These are phyloP conservation scores for Heterodera carotae DNA, from an alignment of 1,140 invertebrate genomes.

Conservation along the genomic window DNA sequence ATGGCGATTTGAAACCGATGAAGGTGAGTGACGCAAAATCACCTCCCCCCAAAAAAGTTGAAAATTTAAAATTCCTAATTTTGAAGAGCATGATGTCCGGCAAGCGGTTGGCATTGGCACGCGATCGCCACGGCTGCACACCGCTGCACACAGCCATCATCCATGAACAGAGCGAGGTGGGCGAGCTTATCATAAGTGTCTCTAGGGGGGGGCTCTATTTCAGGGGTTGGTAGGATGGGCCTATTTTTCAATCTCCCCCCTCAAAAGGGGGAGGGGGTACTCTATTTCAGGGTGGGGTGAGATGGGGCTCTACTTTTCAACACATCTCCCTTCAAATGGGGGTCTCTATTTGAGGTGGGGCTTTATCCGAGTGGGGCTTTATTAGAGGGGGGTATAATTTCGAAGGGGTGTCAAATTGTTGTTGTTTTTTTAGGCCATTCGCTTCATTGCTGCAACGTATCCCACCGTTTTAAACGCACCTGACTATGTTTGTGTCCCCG, in stretches of 20 bases:
- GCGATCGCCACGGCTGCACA: slow-evolving; percentile 78
- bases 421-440: slow-evolving; percentile 68
- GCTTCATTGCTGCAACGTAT: slow-evolving; percentile 61
- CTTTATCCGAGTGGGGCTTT: too few relatives aligned
- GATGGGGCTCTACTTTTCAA: too few relatives aligned
- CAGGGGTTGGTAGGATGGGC: too few relatives aligned
- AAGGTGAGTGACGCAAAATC: slow-evolving; percentile 18
- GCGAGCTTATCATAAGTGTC: neutral
- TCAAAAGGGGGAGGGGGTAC: too few relatives aligned
- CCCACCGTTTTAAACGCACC: slow-evolving; percentile 62
- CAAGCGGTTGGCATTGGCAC: slow-evolving; percentile 73
- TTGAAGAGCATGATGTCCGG: slow-evolving; percentile 66
- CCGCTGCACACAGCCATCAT: slow-evolving; percentile 73
- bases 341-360: too few relatives aligned
- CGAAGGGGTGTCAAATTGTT: too few relatives aligned
- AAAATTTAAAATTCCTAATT: neutral
- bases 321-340: too few relatives aligned
- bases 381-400: too few relatives aligned
- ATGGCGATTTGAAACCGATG: slow-evolving; percentile 73
- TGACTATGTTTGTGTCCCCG: slow-evolving; percentile 61
- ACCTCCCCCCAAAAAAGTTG: neutral
- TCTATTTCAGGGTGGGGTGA: too few relatives aligned
- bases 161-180: slow-evolving; percentile 73
- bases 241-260: too few relatives aligned
- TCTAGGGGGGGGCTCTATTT: too few relatives aligned